Evolutionary conservation across 2,797 vertebrate genomes (phyloP), one percentile per base, ranked within the genome.

Genomic region (Myotis planiceps): DNA sequence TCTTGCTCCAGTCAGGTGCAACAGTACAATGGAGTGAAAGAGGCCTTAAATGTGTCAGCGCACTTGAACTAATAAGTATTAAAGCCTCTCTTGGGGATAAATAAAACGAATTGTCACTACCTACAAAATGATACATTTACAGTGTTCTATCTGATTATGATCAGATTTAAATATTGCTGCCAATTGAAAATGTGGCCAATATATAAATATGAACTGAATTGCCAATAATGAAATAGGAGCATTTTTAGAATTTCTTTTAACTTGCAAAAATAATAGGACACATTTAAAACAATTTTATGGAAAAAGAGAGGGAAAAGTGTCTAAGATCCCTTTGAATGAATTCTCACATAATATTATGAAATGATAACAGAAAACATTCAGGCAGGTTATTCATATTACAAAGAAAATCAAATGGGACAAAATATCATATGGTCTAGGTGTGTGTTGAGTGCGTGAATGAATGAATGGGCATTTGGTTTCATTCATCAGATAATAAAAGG

Each of bases 1-100:
- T 98, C 98, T 85, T 98, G 97, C 95, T 98, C 98, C 55, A 97
- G 97, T 80, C 97, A 98, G 72, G 95, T 96, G n/a, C 98, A 98
- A 90, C 97, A 96, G 55, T 87, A 98, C 60, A 98, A 97, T 4
- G 92, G 96, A 95, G 55, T 96, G 90, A 98, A 98, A 96, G 97
- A 98, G 88, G 65, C 97, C 96, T 98, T 98, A 90, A 97, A 96
- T 79, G 32, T 98, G 96, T 97, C 97, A 91, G 96, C 93, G 16
- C 98, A 97, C 82, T 97, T 98, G 76, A 98, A 97, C 92, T 98
- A 95, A 88, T 72, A 97, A 81, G 66, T 79, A 21, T 80, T 2
- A 27, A 78, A 90, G 29, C 12, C 68, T 42, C 23, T 75, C 34
- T 76, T 55, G 34, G 32, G 74, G 66, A 81, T 71, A 63, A 94